Base-by-base conservation (phyloP, 2,888 invertebrate species). In the Apotomis turbidana region DNA sequence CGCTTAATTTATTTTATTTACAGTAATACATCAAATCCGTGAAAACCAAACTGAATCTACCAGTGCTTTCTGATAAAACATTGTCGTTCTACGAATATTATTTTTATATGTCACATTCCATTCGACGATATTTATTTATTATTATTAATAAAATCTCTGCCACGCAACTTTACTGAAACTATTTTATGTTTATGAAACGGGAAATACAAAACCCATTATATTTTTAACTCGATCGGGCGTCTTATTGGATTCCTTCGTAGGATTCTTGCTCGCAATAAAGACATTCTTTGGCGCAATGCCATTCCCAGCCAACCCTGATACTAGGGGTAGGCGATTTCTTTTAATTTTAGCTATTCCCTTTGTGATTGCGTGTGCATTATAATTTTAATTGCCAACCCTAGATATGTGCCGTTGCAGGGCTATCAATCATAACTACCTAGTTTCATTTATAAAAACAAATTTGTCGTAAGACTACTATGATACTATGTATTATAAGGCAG, bases 211-310 rank as follows among this genome's bases (percentile, higher is more conserved):
- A 74, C 80, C 74, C 79, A 76, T 80, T 81, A 83, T 78, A 81
- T 83, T 83, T 86, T 85, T 82, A 83, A 86, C 84, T 82, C 81
- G 81, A 85, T 85, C 82, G 77, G 77, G 71, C 78, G 79, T 81
- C 80, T 85, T 89, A 90, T 90, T 88, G 88, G 83, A 91, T 90
- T 90, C 88, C 83, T 80, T 74, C 75, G 78, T 80, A 75, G 77
- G 81, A 84, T 86, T 85, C 86, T 80, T 70, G 75, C 66, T 72
- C 82, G 87, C 88, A 91, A 90, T 90, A 90, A 90, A 86, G 90
- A 81, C 86, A 90, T 90, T 90, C 90, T 81, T 86, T 85, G 85
- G 87, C 85, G 78, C 81, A 78, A 78, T 81, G 85, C 88, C 87
- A 88, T 85, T 83, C 84, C 77, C 69, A 60, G 76, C 76, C 75